phyloP scores from a whole-genome alignment of 2,888 invertebrate species.

The Brachyopa scutellaris region DNA sequence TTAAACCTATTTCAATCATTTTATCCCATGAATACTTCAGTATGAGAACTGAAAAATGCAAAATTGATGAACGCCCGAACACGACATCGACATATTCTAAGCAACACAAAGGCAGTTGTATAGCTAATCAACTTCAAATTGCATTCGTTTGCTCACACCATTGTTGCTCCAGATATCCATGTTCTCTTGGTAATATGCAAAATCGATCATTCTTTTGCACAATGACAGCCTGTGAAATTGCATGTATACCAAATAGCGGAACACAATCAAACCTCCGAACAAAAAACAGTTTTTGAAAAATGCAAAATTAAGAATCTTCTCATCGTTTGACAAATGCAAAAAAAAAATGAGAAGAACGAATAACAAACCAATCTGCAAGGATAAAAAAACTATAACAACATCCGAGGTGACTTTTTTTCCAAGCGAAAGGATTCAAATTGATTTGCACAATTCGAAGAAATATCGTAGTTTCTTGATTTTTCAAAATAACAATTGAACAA shows the following conservation, averaged over 20 bases:
- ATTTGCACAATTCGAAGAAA: conserved; percentile 60
- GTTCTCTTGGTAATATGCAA: conserved; percentile 27
- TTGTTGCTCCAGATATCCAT: conserved; percentile 39
- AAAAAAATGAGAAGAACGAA: conserved; percentile 31
- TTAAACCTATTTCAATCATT: background rate
- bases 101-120: background rate
- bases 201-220: conserved; percentile 48
- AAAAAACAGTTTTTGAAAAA: conserved; percentile 54
- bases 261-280: conserved; percentile 2
- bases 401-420: conserved; percentile 67
- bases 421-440: conserved; percentile 73
- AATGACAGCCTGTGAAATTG: conserved; percentile 71
- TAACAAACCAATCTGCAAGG: conserved; percentile 30
- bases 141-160: conserved; percentile 19
- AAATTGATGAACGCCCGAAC: conserved; percentile 27
- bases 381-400: conserved; percentile 58
- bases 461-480: conserved; percentile 54
- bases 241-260: conserved; percentile 20
- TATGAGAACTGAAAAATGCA: conserved; percentile 36
- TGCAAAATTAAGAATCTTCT: conserved; percentile 70
- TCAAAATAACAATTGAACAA: conserved; percentile 68
- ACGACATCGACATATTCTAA: conserved; percentile 5
- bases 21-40: conserved; percentile 7
- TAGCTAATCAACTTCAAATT: conserved; percentile 67
- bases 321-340: conserved; percentile 60